Percentiles rank a stretch among this genome's conserved stretches.
Evolutionary conservation across 2,113 vertebrate species (phyloP).

Genomic region (Megalops atlanticus): DNA sequence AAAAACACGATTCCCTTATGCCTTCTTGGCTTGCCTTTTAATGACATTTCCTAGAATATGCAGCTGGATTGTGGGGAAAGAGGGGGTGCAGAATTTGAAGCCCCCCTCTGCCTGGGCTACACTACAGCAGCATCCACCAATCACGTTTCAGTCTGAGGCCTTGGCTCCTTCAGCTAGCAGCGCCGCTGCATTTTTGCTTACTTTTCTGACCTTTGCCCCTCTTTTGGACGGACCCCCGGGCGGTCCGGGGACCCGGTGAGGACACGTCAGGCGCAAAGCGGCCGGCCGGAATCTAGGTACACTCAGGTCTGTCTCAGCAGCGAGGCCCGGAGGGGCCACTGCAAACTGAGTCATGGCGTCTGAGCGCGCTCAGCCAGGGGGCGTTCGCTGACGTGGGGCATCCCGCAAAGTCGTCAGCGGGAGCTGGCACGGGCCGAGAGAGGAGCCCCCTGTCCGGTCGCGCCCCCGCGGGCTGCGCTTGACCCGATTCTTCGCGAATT

Average conservation of each 20-base stretch:
- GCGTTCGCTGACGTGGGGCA: background rate
- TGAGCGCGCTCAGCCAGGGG: background rate
- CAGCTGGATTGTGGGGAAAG: constrained; percentile 45
- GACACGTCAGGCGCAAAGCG: constrained; percentile 21
- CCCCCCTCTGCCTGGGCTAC: background rate
- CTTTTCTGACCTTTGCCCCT: constrained; percentile 27
- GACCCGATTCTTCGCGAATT: background rate
- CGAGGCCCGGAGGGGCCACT: background rate
- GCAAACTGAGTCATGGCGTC: background rate
- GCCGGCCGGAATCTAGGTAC: constrained; percentile 1
- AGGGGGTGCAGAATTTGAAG: background rate
- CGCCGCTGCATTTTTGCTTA: constrained; percentile 6
- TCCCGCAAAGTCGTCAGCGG: background rate
- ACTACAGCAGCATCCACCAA: constrained; percentile 7
- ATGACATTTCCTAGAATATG: constrained; percentile 44
- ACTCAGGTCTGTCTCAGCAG: background rate
- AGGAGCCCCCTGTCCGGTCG: background rate
- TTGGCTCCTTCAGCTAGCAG: constrained; percentile 12
- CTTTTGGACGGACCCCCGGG: constrained; percentile 8
- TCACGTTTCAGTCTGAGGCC: constrained; percentile 16
- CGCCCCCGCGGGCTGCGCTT: background rate
- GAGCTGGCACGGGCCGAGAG: background rate
- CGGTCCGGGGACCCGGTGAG: constrained; percentile 12
- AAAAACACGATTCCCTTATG: constrained; percentile 48
- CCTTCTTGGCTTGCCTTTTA: constrained; percentile 45